Percentiles rank a stretch among this genome's conserved stretches.
phyloP scores from a whole-genome alignment of 2,113 vertebrate species.

The Taxidea taxus region DNA sequence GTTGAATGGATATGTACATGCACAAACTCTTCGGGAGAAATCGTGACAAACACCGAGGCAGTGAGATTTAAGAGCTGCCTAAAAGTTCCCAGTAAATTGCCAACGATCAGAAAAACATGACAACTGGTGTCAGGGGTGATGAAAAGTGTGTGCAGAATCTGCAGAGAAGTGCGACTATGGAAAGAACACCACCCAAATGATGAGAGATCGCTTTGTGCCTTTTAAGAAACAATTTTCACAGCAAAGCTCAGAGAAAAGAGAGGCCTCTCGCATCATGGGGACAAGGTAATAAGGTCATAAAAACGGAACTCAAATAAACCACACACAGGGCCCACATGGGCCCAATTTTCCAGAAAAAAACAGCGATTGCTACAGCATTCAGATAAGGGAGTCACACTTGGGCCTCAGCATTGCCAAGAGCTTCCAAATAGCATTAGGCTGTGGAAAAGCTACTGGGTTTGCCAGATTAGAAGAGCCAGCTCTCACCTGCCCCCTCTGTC shows the following conservation, averaged over 20 bases:
- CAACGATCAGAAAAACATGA: slow-evolving; percentile 1
- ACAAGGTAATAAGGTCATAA: slow-evolving; percentile 76
- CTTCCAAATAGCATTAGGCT: slow-evolving; percentile 53
- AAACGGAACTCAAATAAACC: slow-evolving; percentile 72
- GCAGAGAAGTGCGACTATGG: background rate
- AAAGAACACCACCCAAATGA: background rate
- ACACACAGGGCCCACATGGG: slow-evolving; percentile 68
- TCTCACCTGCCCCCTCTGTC: slow-evolving; percentile 7
- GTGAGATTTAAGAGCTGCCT: slow-evolving; percentile 44
- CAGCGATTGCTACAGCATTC: slow-evolving; percentile 51
- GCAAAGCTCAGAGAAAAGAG: slow-evolving; percentile 55
- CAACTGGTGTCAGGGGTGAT: slow-evolving; percentile 4
- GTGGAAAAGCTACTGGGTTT: slow-evolving; percentile 30
- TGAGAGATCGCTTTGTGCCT: slow-evolving; percentile 61
- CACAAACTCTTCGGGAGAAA: slow-evolving; percentile 23
- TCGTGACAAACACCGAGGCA: background rate
- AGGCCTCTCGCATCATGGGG: slow-evolving; percentile 55
- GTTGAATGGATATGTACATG: background rate
- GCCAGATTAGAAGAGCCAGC: slow-evolving; percentile 2
- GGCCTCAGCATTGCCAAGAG: slow-evolving; percentile 36
- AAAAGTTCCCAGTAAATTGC: slow-evolving; percentile 42
- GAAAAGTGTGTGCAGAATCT: background rate
- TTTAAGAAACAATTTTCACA: slow-evolving; percentile 71
- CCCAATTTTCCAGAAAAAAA: slow-evolving; percentile 74
- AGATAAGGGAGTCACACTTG: slow-evolving; percentile 55